These are phyloP conservation scores for Dallia pectoralis DNA, from an alignment of 2,797 vertebrate species.

Conservation along the genomic window DNA sequence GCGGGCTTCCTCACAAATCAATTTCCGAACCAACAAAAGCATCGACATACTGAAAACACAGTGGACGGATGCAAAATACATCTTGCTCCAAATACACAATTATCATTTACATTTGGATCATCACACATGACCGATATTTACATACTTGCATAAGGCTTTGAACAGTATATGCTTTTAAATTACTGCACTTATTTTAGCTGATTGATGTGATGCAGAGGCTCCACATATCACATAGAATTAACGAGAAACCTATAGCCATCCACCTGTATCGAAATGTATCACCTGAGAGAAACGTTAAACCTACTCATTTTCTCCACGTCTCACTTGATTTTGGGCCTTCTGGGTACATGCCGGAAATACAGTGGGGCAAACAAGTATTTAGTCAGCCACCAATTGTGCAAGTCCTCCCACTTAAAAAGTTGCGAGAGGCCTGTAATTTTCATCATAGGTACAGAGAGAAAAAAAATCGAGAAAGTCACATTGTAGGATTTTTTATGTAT, in stretches of 20 bases:
- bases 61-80: slow-evolving; percentile 20
- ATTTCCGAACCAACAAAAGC: not conserved
- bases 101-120: slow-evolving; percentile 45
- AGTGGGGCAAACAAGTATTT: too few relatives aligned
- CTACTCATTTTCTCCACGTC: slow-evolving; percentile 35
- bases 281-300: slow-evolving; percentile 60
- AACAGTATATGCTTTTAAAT: not conserved
- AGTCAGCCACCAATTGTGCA: too few relatives aligned
- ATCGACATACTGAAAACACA: not conserved
- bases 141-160: slow-evolving; percentile 57
- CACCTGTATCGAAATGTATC: slow-evolving; percentile 37
- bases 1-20: not conserved
- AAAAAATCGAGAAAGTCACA: too few relatives aligned
- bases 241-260: not conserved
- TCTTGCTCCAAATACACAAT: slow-evolving; percentile 25
- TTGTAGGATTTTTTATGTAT: too few relatives aligned
- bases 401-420: too few relatives aligned
- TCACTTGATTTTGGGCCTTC: slow-evolving; percentile 36
- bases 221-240: slow-evolving; percentile 14
- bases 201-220: slow-evolving; percentile 26
- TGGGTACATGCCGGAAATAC: slow-evolving; percentile 14
- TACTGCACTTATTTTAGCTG: slow-evolving; percentile 13
- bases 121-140: slow-evolving; percentile 65
- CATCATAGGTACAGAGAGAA: too few relatives aligned
- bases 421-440: too few relatives aligned